phyloP scores from a whole-genome alignment of 2,113 vertebrate species.

The Stigmatopora argus region DNA sequence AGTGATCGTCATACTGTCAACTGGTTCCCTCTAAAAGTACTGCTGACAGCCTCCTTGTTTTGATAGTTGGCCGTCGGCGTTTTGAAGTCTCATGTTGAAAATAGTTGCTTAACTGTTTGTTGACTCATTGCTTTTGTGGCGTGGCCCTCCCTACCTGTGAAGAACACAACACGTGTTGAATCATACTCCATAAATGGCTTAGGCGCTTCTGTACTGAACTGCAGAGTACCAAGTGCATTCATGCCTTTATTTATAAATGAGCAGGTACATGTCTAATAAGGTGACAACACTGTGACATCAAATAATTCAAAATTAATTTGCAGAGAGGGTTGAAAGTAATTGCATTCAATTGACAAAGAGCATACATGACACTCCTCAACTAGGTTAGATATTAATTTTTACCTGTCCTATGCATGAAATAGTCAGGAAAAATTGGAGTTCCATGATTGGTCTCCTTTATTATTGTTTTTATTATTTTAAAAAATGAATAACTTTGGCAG shows the following conservation, averaged over 20 bases:
- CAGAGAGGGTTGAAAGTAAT: too few relatives aligned
- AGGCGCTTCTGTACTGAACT: neutral
- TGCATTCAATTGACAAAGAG: too few relatives aligned
- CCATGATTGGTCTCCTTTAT: too few relatives aligned
- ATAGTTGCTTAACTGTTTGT: neutral
- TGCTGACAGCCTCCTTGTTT: constrained; percentile 38
- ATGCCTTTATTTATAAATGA: neutral
- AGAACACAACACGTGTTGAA: neutral
- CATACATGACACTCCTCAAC: too few relatives aligned
- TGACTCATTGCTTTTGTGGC: constrained; percentile 13
- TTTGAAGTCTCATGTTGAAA: neutral
- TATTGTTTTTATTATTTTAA: too few relatives aligned
- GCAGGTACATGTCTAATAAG: too few relatives aligned
- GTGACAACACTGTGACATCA: too few relatives aligned
- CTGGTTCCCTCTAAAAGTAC: constrained; percentile 21
- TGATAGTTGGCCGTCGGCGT: constrained; percentile 24
- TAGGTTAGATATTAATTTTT: too few relatives aligned
- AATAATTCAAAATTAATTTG: too few relatives aligned
- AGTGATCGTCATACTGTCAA: constrained; percentile 18
- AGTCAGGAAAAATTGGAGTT: too few relatives aligned
- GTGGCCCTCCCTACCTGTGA: neutral
- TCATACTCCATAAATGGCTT: neutral
- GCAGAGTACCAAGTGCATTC: neutral
- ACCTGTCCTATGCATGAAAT: too few relatives aligned
- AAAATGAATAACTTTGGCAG: too few relatives aligned